phyloP scores from a whole-genome alignment of 1,140 invertebrate genomes.

The Lanistes nyassanus region DNA sequence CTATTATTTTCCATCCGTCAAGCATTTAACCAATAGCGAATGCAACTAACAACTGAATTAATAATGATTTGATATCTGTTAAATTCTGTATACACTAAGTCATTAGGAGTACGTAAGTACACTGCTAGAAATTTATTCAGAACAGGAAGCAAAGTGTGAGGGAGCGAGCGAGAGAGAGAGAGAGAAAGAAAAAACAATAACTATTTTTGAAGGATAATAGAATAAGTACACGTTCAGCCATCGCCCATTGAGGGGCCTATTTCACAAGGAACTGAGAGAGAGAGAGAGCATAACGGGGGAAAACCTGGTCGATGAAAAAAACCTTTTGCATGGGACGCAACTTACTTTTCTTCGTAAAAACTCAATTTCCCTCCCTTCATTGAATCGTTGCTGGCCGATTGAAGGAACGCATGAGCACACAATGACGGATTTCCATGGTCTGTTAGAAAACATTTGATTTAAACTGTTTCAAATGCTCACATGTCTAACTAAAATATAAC shows the following conservation, averaged over 20 bases:
- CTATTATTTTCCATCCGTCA: no score
- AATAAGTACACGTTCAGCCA: background rate
- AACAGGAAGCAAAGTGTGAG: conserved; percentile 1
- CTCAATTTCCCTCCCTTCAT: no score
- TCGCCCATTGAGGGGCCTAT: background rate
- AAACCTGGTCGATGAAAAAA: background rate
- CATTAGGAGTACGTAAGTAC: background rate
- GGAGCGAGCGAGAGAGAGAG: no score
- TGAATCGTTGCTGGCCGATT: no score
- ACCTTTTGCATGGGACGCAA: no score
- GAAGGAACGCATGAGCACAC: background rate
- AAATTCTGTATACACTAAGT: background rate
- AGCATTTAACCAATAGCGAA: no score
- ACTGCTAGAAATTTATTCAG: background rate
- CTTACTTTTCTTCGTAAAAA: no score
- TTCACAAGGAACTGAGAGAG: background rate
- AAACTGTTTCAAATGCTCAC: background rate
- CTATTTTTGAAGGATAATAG: background rate
- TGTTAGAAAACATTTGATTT: background rate
- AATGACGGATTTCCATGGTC: background rate
- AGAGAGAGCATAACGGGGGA: background rate
- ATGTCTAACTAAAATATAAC: no score
- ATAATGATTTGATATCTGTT: background rate
- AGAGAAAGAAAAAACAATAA: background rate
- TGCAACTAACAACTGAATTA: background rate